These are phyloP conservation scores for Meriones unguiculatus DNA, from an alignment of 2,113 vertebrate species.

Conservation along the genomic window DNA sequence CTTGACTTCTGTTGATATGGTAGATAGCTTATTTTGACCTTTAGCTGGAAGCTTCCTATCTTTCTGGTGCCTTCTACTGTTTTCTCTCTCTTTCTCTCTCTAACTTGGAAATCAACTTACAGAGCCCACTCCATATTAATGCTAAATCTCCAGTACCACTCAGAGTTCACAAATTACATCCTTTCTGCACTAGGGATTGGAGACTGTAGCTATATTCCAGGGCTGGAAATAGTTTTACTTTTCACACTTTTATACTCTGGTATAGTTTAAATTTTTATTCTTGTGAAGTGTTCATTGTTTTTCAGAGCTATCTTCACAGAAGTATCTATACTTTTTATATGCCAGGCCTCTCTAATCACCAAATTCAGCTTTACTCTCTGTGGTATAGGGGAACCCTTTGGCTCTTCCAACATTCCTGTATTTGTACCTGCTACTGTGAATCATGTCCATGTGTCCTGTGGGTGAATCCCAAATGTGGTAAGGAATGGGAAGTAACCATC, in stretches of 20 bases:
- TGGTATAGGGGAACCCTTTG: background rate
- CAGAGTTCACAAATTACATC: background rate
- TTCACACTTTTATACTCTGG: too few relatives aligned
- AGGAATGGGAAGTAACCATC: too few relatives aligned
- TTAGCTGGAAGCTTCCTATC: background rate
- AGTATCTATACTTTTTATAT: background rate
- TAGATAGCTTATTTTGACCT: background rate
- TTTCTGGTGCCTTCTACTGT: background rate
- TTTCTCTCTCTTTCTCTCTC: background rate
- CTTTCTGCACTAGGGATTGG: background rate
- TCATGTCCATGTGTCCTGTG: background rate
- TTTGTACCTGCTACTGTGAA: background rate
- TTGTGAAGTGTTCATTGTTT: background rate
- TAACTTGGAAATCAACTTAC: background rate
- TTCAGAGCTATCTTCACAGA: background rate
- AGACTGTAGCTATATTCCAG: background rate
- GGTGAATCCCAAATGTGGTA: background rate
- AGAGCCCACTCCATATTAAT: background rate
- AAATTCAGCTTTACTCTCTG: too few relatives aligned
- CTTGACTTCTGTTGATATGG: background rate
- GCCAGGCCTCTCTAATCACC: background rate
- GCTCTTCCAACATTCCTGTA: background rate
- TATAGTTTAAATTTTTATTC: background rate
- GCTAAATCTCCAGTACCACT: too few relatives aligned
- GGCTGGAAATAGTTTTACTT: background rate